Percentiles rank a stretch among this genome's conserved stretches.
Conservation (phyloP, 2,113 vertebrate genomes). For the Labeo rohita region DNA sequence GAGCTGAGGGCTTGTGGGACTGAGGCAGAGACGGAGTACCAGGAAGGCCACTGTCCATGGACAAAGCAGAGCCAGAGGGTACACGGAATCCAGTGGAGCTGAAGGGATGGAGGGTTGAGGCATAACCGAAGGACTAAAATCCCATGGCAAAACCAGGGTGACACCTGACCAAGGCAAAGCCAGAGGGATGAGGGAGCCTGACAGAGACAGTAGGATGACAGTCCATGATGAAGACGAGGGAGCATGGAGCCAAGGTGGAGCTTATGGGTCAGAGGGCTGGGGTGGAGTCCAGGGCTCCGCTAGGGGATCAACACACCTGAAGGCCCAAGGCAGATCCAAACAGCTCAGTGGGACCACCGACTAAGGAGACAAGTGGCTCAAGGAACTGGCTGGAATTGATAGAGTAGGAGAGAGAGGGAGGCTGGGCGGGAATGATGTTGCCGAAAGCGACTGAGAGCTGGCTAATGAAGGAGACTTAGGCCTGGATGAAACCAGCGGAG, state of each 20-base stretch:
- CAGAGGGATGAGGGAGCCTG: too few species aligned
- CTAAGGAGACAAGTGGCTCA: not conserved
- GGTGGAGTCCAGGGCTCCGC: not conserved
- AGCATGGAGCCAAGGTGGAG: not conserved
- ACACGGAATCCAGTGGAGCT: too few species aligned
- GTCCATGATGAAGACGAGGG: not conserved
- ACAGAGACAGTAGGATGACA: too few species aligned
- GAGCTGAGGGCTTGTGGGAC: not conserved
- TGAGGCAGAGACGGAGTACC: not conserved
- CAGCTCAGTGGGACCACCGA: not conserved
- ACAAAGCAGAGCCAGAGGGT: not conserved
- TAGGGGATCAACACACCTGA: not conserved
- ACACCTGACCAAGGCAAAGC: too few species aligned
- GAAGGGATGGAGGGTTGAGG: too few species aligned
- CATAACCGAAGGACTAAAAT: too few species aligned
- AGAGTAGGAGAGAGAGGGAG: too few species aligned
- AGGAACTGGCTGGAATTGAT: not conserved
- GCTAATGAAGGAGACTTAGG: not conserved
- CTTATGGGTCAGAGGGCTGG: not conserved
- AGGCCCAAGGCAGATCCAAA: not conserved
- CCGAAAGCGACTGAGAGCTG: not conserved
- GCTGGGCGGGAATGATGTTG: not conserved
- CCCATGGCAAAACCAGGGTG: too few species aligned
- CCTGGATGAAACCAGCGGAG: not conserved
- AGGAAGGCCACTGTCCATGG: not conserved